These are phyloP conservation scores for Frankliniella fusca DNA, from an alignment of 2,888 invertebrate species.

Conservation along the genomic window DNA sequence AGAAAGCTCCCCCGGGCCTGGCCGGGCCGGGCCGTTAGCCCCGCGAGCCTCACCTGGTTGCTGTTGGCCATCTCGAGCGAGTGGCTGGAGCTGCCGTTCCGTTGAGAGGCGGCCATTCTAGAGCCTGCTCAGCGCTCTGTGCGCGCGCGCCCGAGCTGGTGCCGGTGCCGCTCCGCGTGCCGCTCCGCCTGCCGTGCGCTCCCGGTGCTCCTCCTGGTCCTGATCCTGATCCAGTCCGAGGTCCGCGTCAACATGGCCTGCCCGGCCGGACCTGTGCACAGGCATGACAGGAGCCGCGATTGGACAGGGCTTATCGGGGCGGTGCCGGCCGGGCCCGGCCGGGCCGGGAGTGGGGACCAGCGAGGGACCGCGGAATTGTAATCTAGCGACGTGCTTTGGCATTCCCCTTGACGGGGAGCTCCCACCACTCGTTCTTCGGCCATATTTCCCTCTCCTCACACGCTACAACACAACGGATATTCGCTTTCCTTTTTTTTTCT, in stretches of 20 bases:
- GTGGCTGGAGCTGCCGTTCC: constrained; percentile 12
- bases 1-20: no score
- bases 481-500: no score
- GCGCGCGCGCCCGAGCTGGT: no score
- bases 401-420: no score
- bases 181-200: background rate
- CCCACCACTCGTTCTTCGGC: no score
- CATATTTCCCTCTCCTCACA: no score
- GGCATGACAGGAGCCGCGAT: background rate
- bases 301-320: background rate
- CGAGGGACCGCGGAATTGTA: no score
- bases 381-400: no score
- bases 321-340: no score
- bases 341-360: background rate
- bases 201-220: background rate
- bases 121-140: no score
- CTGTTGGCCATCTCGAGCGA: constrained; percentile 16
- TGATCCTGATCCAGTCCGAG: background rate
- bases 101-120: background rate
- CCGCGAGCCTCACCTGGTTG: background rate
- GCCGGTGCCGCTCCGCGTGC: no score
- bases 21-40: background rate
- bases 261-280: background rate
- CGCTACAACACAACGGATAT: no score
- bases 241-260: background rate